Percentiles rank a stretch among this genome's conserved stretches.
These are phyloP conservation scores for Sebastes cheni DNA, from an alignment of 2,797 vertebrate species.

Conservation along the genomic window DNA sequence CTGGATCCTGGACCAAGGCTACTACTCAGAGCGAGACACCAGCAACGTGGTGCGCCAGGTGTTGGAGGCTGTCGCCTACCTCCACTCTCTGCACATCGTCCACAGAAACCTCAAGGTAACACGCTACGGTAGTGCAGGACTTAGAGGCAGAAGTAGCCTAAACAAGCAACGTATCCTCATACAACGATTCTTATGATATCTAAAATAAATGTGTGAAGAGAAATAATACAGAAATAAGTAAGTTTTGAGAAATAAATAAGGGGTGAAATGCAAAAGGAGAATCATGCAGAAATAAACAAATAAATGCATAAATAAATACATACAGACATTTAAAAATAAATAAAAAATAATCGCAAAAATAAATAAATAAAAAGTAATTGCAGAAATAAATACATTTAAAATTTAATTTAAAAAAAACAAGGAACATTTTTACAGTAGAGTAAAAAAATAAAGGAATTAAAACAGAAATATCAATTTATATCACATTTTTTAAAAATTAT, in stretches of 20 bases:
- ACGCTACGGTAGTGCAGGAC: neutral
- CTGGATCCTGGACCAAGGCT: slow-evolving; percentile 99
- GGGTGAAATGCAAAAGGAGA: neutral
- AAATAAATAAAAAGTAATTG: neutral
- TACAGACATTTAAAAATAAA: neutral
- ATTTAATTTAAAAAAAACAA: neutral
- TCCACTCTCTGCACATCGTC: slow-evolving; percentile 95
- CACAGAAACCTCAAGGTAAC: slow-evolving; percentile 98
- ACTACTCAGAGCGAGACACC: slow-evolving; percentile 97
- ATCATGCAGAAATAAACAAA: neutral
- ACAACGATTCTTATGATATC: neutral
- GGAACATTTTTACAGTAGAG: too few relatives aligned
- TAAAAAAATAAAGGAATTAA: too few relatives aligned
- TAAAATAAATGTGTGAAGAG: neutral
- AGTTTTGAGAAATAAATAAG: neutral
- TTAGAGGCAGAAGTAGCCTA: neutral
- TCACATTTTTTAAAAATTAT: too few relatives aligned
- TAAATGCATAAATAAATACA: neutral
- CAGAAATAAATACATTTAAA: neutral
- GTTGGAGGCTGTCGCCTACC: slow-evolving; percentile 95
- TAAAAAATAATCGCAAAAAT: too few relatives aligned
- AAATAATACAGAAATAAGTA: too few relatives aligned
- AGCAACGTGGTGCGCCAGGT: slow-evolving; percentile 98
- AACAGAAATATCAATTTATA: too few relatives aligned
- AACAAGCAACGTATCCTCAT: neutral